These are phyloP conservation scores for Ornithoptera alexandrae DNA, from an alignment of 2,888 invertebrate species.

Conservation along the genomic window DNA sequence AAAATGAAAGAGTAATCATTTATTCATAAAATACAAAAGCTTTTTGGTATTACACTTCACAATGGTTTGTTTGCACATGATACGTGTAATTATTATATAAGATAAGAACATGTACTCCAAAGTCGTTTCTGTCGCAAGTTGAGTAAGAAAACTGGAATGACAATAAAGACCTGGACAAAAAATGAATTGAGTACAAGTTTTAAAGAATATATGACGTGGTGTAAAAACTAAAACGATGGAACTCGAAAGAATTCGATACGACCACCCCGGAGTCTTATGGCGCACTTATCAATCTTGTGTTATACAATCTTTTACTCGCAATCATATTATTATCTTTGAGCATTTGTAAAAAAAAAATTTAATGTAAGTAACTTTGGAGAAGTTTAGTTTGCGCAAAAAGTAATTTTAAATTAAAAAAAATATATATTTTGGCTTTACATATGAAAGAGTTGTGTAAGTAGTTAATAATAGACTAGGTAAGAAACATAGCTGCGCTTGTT, in stretches of 20 bases:
- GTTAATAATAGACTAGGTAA: no score
- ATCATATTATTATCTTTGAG: not conserved
- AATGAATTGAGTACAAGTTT: not conserved
- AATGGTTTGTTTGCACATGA: not conserved
- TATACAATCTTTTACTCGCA: conserved; percentile 7
- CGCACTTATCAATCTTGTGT: conserved; percentile 11
- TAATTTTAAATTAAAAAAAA: no score
- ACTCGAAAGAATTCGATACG: conserved; percentile 10
- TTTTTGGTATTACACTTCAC: not conserved
- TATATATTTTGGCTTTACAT: no score
- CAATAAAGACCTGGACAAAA: conserved; percentile 4
- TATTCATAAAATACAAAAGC: no score
- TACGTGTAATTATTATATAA: not conserved
- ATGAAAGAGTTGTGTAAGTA: no score
- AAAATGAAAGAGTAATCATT: no score
- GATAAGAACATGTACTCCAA: not conserved
- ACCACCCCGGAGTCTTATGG: conserved; percentile 14
- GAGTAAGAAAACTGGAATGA: conserved; percentile 13
- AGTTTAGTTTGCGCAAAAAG: no score
- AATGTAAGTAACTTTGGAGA: no score
- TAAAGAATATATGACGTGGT: conserved; percentile 9
- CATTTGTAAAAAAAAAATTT: not conserved
- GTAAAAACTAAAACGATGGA: conserved; percentile 20
- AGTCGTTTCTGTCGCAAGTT: not conserved
- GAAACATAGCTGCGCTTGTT: no score